phyloP scores from a whole-genome alignment of 1,140 invertebrate species.

The Drosophila kikkawai region DNA sequence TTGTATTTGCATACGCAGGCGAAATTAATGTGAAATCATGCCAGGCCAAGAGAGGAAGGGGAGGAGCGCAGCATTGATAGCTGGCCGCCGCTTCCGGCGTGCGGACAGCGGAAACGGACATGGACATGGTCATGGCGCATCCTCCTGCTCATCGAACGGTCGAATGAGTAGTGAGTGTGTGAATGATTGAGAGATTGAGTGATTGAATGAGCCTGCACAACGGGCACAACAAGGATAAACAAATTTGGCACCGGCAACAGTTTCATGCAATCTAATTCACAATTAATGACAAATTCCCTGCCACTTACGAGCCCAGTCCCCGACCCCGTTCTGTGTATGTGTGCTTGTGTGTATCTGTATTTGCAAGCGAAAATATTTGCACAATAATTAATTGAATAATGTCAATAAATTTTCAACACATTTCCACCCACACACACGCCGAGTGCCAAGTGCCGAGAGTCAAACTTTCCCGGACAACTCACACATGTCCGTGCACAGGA shows the following conservation, averaged over 20 bases:
- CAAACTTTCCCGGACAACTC: constrained; percentile 63
- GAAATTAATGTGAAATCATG: constrained; percentile 72
- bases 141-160: constrained; percentile 46
- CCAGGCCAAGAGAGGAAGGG: not conserved
- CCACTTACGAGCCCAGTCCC: constrained; percentile 66
- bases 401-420: constrained; percentile 85
- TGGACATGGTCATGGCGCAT: constrained; percentile 68
- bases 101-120: constrained; percentile 57
- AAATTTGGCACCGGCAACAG: constrained; percentile 62
- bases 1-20: constrained; percentile 80
- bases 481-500: constrained; percentile 75
- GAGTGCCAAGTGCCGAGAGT: constrained; percentile 28
- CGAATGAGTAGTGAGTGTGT: constrained; percentile 45
- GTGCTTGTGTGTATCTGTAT: constrained; percentile 39
- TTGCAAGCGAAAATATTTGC: constrained; percentile 81
- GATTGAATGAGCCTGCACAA: constrained; percentile 26
- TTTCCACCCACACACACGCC: constrained; percentile 54
- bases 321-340: not conserved
- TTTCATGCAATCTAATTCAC: constrained; percentile 82
- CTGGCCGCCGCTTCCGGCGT: constrained; percentile 53
- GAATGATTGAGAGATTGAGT: constrained; percentile 36
- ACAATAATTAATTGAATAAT: constrained; percentile 85
- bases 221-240: constrained; percentile 53
- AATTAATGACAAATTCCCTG: constrained; percentile 81
- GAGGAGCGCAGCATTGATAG: constrained; percentile 13